phyloP scores from a whole-genome alignment of 1,140 invertebrate genomes.

The Heliothis virescens region DNA sequence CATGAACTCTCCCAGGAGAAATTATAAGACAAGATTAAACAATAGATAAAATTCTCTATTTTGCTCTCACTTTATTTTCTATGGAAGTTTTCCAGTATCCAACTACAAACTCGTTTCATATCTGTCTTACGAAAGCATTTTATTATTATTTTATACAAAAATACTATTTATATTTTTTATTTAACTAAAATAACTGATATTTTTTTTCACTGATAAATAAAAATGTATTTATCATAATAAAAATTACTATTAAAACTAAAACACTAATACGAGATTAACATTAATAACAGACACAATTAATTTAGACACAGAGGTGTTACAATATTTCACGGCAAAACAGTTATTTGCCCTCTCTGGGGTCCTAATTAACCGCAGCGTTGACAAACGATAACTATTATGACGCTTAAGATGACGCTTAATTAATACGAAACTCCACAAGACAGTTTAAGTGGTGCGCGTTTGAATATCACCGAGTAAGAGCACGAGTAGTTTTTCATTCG shows the following conservation, averaged over 20 bases:
- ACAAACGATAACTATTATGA: conserved; percentile 41
- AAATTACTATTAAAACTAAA: background rate
- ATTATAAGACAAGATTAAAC: too few relatives aligned
- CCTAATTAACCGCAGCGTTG: conserved; percentile 35
- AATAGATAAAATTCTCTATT: too few relatives aligned
- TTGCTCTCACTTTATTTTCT: too few relatives aligned
- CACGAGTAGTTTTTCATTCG: too few relatives aligned
- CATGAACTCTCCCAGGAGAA: too few relatives aligned
- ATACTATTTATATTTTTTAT: too few relatives aligned
- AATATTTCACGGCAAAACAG: conserved; percentile 13
- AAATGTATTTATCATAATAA: background rate
- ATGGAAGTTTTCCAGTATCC: too few relatives aligned
- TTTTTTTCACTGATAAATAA: too few relatives aligned
- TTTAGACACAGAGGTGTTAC: background rate
- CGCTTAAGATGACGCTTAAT: conserved; percentile 23
- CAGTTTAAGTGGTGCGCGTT: background rate
- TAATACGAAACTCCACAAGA: conserved; percentile 14
- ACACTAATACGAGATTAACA: background rate
- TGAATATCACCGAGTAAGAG: background rate
- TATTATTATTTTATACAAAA: too few relatives aligned
- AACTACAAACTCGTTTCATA: too few relatives aligned
- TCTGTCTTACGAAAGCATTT: too few relatives aligned
- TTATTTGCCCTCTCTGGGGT: background rate
- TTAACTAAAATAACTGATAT: too few relatives aligned
- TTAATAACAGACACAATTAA: background rate